These are phyloP conservation scores for Alexandromys fortis DNA, from an alignment of 2,113 vertebrate species.

Conservation along the genomic window DNA sequence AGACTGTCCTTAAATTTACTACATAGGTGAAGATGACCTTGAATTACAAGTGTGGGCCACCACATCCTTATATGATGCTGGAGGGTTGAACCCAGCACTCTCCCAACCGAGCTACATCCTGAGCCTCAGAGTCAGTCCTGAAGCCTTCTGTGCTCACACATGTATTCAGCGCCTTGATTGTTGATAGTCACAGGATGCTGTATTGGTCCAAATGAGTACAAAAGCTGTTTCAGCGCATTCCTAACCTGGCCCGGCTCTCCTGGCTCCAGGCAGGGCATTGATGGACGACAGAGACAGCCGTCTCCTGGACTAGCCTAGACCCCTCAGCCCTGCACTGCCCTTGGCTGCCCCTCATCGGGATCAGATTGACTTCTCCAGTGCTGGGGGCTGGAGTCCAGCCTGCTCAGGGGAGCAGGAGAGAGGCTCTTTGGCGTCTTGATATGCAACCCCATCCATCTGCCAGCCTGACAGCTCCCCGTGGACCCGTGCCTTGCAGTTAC, in stretches of 20 bases:
- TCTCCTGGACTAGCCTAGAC: not conserved
- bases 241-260: not conserved
- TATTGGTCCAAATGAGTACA: not conserved
- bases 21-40: not conserved
- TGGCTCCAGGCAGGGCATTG: not conserved
- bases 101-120: not conserved
- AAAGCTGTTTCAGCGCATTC: constrained; percentile 51
- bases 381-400: constrained; percentile 25
- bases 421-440: constrained; percentile 49
- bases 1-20: not conserved
- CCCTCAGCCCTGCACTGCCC: not conserved
- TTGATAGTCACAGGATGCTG: not conserved
- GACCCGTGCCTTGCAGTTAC: constrained; percentile 25
- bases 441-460: constrained; percentile 60
- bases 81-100: not conserved
- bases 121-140: not conserved
- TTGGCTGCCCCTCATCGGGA: not conserved
- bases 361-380: not conserved
- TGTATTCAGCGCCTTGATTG: accelerated
- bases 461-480: constrained; percentile 61
- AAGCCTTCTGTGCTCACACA: accelerated
- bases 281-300: not conserved
- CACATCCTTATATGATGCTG: too few relatives aligned
- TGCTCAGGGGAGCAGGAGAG: not conserved
- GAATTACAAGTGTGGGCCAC: not conserved